These are phyloP conservation scores for Sclerodermus sp. DNA, from an alignment of 2,888 invertebrate species.

Conservation along the genomic window DNA sequence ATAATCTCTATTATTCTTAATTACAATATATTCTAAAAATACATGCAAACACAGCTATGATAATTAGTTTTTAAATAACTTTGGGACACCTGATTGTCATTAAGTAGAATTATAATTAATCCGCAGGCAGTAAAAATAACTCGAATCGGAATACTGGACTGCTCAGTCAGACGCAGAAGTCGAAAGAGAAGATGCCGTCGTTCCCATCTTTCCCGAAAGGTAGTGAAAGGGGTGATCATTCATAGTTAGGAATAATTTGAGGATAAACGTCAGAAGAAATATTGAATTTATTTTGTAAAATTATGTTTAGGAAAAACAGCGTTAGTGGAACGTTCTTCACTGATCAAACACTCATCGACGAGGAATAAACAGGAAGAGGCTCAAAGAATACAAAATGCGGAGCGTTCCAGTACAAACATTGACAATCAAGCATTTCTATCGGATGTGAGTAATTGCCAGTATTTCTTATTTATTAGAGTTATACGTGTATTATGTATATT, in stretches of 20 bases:
- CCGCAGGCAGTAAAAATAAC: constrained; percentile 51
- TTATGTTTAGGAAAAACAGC: constrained; percentile 65
- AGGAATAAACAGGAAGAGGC: constrained; percentile 69
- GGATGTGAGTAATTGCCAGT: constrained; percentile 73
- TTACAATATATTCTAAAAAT: too few species aligned
- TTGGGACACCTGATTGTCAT: too few species aligned
- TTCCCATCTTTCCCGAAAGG: constrained; percentile 80
- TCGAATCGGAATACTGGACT: constrained; percentile 52
- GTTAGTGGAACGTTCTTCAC: constrained; percentile 84
- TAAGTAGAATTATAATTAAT: neutral
- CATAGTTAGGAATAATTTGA: too few species aligned
- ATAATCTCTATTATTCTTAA: too few species aligned
- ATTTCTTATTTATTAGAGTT: too few species aligned
- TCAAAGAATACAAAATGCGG: constrained; percentile 69
- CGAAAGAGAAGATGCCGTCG: constrained; percentile 61
- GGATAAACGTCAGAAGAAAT: neutral
- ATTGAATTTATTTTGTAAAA: neutral
- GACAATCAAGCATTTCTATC: constrained; percentile 94
- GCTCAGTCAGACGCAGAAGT: constrained; percentile 58
- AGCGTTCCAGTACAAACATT: constrained; percentile 74
- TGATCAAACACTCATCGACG: constrained; percentile 80
- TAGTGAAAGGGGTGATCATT: too few species aligned
- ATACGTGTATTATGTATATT: constrained; percentile 14
- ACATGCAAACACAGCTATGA: too few species aligned
- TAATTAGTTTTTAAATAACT: too few species aligned